These are phyloP conservation scores for Glaucomys volans DNA, from an alignment of 2,113 vertebrate species.

Conservation along the genomic window DNA sequence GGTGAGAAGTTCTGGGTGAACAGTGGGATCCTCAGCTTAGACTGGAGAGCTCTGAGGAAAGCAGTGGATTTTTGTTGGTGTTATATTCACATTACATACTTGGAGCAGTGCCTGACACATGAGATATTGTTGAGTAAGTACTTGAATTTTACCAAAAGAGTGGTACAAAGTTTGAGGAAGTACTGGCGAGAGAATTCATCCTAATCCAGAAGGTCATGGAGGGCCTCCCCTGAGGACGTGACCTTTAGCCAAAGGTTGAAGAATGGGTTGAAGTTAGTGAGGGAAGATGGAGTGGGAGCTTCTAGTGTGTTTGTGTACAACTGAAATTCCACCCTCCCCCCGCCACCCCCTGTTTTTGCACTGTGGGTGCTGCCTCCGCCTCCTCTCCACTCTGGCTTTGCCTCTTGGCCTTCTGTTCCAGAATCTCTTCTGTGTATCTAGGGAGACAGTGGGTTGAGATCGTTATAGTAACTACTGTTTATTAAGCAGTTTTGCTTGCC, in stretches of 20 bases:
- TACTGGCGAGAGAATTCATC: background rate
- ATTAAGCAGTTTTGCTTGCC: background rate
- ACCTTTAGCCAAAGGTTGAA: background rate
- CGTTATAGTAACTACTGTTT: background rate
- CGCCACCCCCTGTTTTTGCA: background rate
- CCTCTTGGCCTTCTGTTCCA: background rate
- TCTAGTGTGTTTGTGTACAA: background rate
- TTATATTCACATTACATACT: background rate
- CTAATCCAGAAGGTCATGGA: background rate
- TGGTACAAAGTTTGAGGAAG: background rate
- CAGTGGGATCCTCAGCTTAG: background rate
- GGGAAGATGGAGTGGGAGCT: background rate
- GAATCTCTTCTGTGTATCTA: background rate
- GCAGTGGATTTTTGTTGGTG: background rate
- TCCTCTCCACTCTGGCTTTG: background rate
- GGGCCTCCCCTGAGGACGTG: background rate
- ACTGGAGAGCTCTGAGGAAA: background rate
- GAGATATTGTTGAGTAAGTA: background rate
- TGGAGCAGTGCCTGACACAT: background rate
- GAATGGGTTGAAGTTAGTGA: background rate
- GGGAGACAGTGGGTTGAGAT: background rate
- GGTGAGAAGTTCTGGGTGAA: background rate
- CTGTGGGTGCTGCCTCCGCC: background rate
- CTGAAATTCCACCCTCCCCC: background rate
- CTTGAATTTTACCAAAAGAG: background rate